Evolutionary conservation across 2,888 invertebrate genomes (phyloP), one percentile per base, ranked within the genome.

Genomic region (Neoitamus cyanurus): DNA sequence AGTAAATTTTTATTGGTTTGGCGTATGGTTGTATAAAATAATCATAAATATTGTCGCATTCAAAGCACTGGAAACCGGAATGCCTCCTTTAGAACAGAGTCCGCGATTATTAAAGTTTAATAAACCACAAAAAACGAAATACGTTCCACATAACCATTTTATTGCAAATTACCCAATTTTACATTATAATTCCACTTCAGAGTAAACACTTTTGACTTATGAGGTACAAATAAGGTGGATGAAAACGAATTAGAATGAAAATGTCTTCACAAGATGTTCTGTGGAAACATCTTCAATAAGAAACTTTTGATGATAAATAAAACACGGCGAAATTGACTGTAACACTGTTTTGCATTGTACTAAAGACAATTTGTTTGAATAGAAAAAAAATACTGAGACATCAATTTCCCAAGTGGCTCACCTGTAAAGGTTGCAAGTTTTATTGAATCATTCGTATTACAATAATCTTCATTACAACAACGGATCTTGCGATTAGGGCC

Each of bases 401-500:
- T 42, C 75, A 37, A 48, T 78, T 82, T 68, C 25, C 72, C 30
- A 36, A 36, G 28, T 86, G 78, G 89, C 91, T 91, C 91, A 91
- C 91, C 91, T 91, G 90, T 89, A 89, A 89, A 87, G 82, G 89
- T 89, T 85, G 88, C 88, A 87, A 89, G 89, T 89, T 88, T 90
- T 85, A 86, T 87, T 31, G 73, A 69, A 69, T 84, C 58, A 86
- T 91, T 95, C 86, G 90, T 95, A 94, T 96, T 96, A 93, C 92
- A 94, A 93, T 95, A 95, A 91, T 93, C 92, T 89, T 93, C 90
- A 86, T 91, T 90, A 92, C 95, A 95, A 94, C 95, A 95, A 88
- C 89, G 89, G 87, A 92, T 88, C 73, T 87, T 91, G 89, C 90
- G 91, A 86, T 90, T 89, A 83, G 89, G 89, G 87, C 91, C 90